Percentiles rank a stretch among this genome's conserved stretches.
Conservation (phyloP, 2,797 vertebrate genomes). For the Morus bassanus region DNA sequence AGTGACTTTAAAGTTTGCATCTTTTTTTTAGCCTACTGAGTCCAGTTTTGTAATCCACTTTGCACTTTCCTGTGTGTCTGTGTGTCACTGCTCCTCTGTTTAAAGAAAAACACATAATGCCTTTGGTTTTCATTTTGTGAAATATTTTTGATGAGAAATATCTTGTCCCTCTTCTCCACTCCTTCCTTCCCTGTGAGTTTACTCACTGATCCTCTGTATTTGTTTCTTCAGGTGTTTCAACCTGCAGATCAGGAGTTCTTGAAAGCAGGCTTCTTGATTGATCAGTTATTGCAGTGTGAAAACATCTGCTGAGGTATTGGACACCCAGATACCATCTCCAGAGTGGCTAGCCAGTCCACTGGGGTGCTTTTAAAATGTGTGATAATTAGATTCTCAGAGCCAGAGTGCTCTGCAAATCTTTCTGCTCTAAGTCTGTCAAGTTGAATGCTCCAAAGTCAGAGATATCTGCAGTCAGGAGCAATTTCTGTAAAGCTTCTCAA, state of each 20-base stretch:
- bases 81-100: neutral
- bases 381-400: neutral
- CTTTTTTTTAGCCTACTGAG: neutral
- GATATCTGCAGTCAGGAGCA: neutral
- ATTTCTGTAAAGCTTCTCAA: neutral
- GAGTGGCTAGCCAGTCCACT: neutral
- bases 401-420: accelerated
- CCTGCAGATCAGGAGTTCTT: neutral
- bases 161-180: neutral
- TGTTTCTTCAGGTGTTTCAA: neutral
- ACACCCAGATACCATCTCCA: neutral
- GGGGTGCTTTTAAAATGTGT: neutral
- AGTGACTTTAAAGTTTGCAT: neutral
- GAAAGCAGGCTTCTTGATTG: neutral
- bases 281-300: neutral
- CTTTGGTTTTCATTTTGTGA: neutral
- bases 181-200: neutral
- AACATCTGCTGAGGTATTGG: neutral
- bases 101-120: neutral
- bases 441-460: neutral
- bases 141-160: neutral
- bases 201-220: neutral
- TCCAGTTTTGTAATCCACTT: neutral
- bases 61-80: neutral
- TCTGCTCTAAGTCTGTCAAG: neutral